phyloP scores from a whole-genome alignment of 2,888 invertebrate species.

The Ormyrus pomaceus region DNA sequence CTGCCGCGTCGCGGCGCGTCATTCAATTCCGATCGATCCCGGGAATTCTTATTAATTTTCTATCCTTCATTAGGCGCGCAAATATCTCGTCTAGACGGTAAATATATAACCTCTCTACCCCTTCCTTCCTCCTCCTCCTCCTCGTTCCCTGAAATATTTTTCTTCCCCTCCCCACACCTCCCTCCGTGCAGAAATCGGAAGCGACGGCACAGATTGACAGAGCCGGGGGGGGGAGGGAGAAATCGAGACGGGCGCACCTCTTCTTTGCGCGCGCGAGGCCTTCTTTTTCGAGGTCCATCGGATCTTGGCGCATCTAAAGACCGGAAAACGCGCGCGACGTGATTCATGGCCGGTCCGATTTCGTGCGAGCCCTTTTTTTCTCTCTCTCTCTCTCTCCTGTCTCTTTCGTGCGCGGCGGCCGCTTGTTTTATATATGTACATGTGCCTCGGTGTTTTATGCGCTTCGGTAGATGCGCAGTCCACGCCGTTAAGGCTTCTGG shows the following conservation, averaged over 20 bases:
- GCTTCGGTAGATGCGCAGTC: neutral
- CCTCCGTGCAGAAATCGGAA: constrained; percentile 33
- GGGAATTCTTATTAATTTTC: constrained; percentile 33
- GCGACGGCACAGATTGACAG: neutral
- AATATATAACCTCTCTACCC: neutral
- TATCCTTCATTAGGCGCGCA: constrained; percentile 30
- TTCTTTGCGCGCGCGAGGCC: neutral
- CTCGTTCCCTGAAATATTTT: neutral
- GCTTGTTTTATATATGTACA: too few species aligned
- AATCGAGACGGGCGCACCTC: constrained; percentile 39
- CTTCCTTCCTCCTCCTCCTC: neutral
- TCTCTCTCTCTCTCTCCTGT: neutral
- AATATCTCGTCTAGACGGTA: constrained; percentile 42
- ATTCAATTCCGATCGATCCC: constrained; percentile 18
- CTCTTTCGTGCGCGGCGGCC: too few species aligned
- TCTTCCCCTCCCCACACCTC: neutral
- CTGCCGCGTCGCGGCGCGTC: neutral
- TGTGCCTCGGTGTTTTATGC: too few species aligned
- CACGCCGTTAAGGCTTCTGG: constrained; percentile 34
- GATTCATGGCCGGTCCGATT: constrained; percentile 38
- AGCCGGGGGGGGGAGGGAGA: constrained; percentile 1
- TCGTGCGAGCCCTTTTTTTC: neutral
- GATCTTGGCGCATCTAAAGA: constrained; percentile 57
- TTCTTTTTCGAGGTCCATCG: constrained; percentile 49
- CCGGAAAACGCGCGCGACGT: constrained; percentile 47